Percentiles rank a stretch among this genome's conserved stretches.
phyloP scores from a whole-genome alignment of 2,888 invertebrate genomes.

The Agrenia bidenticulata region DNA sequence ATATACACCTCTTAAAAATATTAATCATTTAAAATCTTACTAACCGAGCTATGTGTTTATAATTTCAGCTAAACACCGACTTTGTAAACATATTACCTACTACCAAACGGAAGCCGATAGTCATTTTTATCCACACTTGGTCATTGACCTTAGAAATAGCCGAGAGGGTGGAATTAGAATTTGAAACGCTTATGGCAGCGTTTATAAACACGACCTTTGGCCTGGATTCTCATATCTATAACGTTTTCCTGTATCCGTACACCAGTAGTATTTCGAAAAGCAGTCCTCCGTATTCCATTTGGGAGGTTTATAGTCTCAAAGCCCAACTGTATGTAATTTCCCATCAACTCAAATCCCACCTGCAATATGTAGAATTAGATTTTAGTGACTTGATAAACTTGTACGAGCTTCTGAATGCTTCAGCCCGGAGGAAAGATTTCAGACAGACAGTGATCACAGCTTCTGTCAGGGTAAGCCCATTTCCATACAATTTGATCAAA shows the following conservation, averaged over 20 bases:
- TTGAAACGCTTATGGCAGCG: neutral
- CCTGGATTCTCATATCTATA: conserved; percentile 18
- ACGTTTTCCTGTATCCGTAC: conserved; percentile 4
- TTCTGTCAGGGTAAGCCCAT: conserved; percentile 16
- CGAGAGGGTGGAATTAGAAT: neutral
- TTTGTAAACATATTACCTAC: too few relatives aligned
- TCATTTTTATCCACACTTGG: neutral
- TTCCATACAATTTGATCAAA: neutral
- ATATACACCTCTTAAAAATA: too few relatives aligned
- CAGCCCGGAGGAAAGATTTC: conserved; percentile 21
- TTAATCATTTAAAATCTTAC: too few relatives aligned
- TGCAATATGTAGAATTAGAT: too few relatives aligned
- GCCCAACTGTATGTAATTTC: neutral
- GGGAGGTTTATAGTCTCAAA: conserved; percentile 26
- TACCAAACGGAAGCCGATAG: conserved; percentile 20
- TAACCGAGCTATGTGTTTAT: too few relatives aligned
- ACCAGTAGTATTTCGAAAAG: too few relatives aligned
- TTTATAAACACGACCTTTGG: conserved; percentile 2
- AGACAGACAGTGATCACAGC: conserved; percentile 13
- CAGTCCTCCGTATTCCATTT: too few relatives aligned
- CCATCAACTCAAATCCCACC: too few relatives aligned
- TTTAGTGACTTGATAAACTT: neutral
- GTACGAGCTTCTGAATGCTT: neutral
- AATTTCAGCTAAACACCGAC: too few relatives aligned
- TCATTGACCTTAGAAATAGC: neutral